Evolutionary conservation across 2,113 vertebrate species (phyloP).

Genomic region (Carettochelys insculpta): DNA sequence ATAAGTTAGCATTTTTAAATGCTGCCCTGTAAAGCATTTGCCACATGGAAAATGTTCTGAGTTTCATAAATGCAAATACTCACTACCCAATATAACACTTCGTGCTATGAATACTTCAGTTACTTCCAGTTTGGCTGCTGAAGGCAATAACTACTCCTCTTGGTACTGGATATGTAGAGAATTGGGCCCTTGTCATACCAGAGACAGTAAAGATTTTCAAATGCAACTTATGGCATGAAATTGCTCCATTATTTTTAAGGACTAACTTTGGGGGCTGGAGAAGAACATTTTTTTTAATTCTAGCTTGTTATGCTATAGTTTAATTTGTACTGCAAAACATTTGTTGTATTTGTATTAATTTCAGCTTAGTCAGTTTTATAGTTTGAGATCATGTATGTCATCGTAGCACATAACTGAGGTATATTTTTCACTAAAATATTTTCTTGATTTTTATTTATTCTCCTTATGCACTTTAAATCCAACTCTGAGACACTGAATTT

Average conservation of each 20-base stretch:
- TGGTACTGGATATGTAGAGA: neutral
- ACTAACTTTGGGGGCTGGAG: neutral
- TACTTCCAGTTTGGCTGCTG: neutral
- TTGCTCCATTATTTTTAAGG: neutral
- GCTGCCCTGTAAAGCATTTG: neutral
- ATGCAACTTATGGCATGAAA: neutral
- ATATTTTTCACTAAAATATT: conserved; percentile 21
- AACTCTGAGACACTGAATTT: conserved; percentile 84
- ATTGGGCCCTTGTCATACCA: neutral
- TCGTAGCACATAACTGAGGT: neutral
- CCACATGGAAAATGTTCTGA: neutral
- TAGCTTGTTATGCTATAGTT: neutral
- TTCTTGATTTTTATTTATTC: conserved; percentile 65
- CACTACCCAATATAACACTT: neutral
- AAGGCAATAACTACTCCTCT: neutral
- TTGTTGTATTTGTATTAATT: neutral
- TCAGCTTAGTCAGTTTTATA: neutral
- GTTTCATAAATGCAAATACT: neutral
- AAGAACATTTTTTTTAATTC: neutral
- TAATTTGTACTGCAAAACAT: conserved; percentile 1
- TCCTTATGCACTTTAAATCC: conserved; percentile 72
- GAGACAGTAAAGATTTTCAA: neutral
- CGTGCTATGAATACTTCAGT: neutral
- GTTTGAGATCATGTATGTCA: conserved; percentile 15
- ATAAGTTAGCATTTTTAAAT: neutral